These are phyloP conservation scores for Tribolium castaneum DNA, from an alignment of 1,140 invertebrate genomes.

Conservation along the genomic window DNA sequence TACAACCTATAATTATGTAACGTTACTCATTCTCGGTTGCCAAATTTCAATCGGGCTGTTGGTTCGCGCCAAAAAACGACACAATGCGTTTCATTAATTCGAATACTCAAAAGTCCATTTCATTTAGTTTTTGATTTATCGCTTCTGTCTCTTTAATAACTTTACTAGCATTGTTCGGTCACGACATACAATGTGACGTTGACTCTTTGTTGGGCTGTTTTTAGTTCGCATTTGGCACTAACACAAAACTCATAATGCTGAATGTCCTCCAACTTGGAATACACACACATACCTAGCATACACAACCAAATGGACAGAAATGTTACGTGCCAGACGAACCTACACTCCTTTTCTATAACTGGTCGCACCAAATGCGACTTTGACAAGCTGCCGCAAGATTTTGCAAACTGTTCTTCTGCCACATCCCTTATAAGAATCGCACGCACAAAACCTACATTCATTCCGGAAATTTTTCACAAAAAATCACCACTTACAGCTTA, in stretches of 20 bases:
- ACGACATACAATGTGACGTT: conserved; percentile 32
- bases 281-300: conserved; percentile 11
- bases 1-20: conserved; percentile 36
- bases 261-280: conserved; percentile 32
- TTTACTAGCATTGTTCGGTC: conserved; percentile 28
- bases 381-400: neutral
- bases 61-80: neutral
- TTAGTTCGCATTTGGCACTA: conserved; percentile 29
- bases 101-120: conserved; percentile 9
- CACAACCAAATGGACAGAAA: conserved; percentile 15
- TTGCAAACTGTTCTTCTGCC: neutral
- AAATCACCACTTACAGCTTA: too few relatives aligned
- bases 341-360: neutral
- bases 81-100: conserved; percentile 20
- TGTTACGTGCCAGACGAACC: conserved; percentile 10
- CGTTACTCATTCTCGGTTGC: conserved; percentile 26
- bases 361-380: neutral
- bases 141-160: conserved; percentile 30
- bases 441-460: too few relatives aligned
- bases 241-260: conserved; percentile 32
- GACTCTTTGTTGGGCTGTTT: conserved; percentile 29
- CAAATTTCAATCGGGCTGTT: conserved; percentile 23
- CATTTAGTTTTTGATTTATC: conserved; percentile 26
- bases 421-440: too few relatives aligned
- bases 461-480: too few relatives aligned